Evolutionary conservation across 2,113 vertebrate genomes (phyloP), one percentile per base, ranked within the genome.

Genomic region (Rhegmatorhina hoffmannsi): DNA sequence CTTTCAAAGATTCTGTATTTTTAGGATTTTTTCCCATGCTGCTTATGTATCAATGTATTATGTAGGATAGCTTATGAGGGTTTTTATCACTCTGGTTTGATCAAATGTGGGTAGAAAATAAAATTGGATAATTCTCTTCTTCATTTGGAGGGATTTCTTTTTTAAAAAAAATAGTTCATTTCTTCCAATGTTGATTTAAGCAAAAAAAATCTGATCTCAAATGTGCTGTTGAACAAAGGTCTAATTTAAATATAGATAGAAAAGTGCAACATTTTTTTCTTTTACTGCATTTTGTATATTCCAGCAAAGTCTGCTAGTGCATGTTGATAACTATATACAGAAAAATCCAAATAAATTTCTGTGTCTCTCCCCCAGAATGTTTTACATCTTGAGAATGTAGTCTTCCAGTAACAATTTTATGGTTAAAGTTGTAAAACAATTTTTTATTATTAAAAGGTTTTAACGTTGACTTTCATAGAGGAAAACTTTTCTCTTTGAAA

Each of bases 181-280:
- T 90, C 72, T 94, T 82, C 59, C 62, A 76, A 21, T 94, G 53
- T 72, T 96, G 86, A 46, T 76, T 97, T 96, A 96, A 91, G 75
- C 44, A 91, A 91, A 96, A 78, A 55, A 67, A 82, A 19, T 55
- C 72, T 78, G n/a, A 40, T 84, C 62, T 89, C 89, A 93, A 91
- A 87, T 83, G 73, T 75, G 21, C 64, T 97, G 94, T 94, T 94
- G 89, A 92, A 92, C 83, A 85, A 92, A 93, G 28, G 38, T 82
- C 69, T 96, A 70, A 93, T 97, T 97, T 96, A 97, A 96, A 97
- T 95, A 80, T 85, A 95, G 83, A 97, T 96, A 77, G 94, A 95
- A 96, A 97, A 89, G 62, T 77, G 60, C 81, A 91, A 44, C 18
- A 52, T 90, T 90, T 94, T 67, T 94, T 92, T 94, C 82, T 74